Percentiles rank a stretch among this genome's conserved stretches.
Evolutionary conservation across 1,140 invertebrate genomes (phyloP).

Genomic region (Lanistes nyassanus): DNA sequence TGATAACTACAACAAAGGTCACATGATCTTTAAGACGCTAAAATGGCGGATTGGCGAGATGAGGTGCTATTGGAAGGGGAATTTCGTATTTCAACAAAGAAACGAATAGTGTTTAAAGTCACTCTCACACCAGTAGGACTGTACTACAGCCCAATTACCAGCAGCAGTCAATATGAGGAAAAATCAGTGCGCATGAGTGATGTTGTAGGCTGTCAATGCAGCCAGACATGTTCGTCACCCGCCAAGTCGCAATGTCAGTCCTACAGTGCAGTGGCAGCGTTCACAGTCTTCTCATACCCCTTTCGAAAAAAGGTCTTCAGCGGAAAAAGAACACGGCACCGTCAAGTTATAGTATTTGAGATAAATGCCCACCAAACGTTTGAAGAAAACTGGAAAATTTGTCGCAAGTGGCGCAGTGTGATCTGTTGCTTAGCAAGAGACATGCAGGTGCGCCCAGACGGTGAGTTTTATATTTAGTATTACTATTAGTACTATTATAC

Average conservation of each 20-base stretch:
- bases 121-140: constrained; percentile 37
- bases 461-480: constrained; percentile 26
- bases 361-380: constrained; percentile 83
- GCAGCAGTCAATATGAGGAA: constrained; percentile 17
- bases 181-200: constrained; percentile 48
- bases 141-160: constrained; percentile 31
- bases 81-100: constrained; percentile 53
- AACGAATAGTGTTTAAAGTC: constrained; percentile 34
- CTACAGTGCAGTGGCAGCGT: constrained; percentile 62
- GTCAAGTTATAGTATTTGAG: constrained; percentile 82
- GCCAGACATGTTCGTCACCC: not conserved
- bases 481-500: too few relatives aligned
- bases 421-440: constrained; percentile 65
- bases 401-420: constrained; percentile 82
- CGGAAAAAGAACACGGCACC: constrained; percentile 72
- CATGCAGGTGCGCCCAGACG: constrained; percentile 31
- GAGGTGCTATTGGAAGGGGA: constrained; percentile 32
- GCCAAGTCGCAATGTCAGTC: not conserved
- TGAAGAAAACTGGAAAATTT: constrained; percentile 85
- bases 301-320: constrained; percentile 74
- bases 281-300: constrained; percentile 87
- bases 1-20: constrained; percentile 19
- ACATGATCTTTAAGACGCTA: constrained; percentile 36
- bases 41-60: constrained; percentile 39
- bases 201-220: constrained; percentile 58